Conservation (phyloP, 2,113 vertebrate species). For the Chlamydotis undulata region DNA sequence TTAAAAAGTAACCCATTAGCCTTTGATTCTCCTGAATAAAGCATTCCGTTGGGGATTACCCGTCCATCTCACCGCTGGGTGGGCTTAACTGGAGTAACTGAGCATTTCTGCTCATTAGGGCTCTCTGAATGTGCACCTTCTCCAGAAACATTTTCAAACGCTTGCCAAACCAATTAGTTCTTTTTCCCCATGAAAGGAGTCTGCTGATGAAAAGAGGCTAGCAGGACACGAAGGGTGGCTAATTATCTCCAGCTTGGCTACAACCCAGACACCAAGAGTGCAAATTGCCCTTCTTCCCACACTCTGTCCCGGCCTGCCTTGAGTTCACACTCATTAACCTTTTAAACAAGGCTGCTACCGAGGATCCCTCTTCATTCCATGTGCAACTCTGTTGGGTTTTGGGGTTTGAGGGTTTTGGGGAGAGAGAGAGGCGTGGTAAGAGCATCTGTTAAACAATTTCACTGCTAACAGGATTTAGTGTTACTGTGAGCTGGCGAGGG, state of each 20-base stretch:
- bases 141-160: neutral
- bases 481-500: neutral
- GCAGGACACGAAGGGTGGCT: constrained; percentile 6
- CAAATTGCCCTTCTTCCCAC: constrained; percentile 45
- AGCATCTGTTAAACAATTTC: neutral
- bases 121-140: neutral
- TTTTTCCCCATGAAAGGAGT: neutral
- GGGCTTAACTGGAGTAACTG: neutral
- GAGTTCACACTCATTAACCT: neutral
- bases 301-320: neutral
- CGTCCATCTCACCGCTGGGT: constrained; percentile 24
- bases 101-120: constrained; percentile 11
- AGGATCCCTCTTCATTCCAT: neutral
- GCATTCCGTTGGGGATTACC: constrained; percentile 46
- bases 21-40: constrained; percentile 53
- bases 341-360: neutral
- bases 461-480: neutral
- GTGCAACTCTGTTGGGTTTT: neutral
- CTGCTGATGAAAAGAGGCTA: constrained; percentile 12
- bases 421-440: neutral
- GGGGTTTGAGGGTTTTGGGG: neutral
- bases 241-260: constrained; percentile 23
- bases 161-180: constrained; percentile 29
- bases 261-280: neutral
- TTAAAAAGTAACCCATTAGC: constrained; percentile 26